These are phyloP conservation scores for Saccostrea glomerata DNA, from an alignment of 1,140 invertebrate species.

Conservation along the genomic window DNA sequence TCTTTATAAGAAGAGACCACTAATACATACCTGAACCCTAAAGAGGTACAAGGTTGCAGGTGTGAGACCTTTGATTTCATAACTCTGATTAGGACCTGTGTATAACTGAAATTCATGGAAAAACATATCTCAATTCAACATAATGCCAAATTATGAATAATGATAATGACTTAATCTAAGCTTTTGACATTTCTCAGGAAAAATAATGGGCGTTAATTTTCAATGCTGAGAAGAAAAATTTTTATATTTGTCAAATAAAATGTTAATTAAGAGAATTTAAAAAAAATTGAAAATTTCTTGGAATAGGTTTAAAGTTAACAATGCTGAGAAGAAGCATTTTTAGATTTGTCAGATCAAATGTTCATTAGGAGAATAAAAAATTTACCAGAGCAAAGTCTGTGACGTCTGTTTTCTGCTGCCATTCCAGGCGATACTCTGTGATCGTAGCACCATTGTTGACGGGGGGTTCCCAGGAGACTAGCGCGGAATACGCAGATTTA, in stretches of 20 bases:
- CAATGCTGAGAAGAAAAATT: neutral
- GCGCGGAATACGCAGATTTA: conserved; percentile 84
- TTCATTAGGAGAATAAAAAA: too few relatives aligned
- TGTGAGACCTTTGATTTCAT: conserved; percentile 87
- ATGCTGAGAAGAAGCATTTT: neutral
- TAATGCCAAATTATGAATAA: neutral
- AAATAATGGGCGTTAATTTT: neutral
- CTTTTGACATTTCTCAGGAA: conserved; percentile 18
- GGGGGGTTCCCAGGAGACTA: conserved; percentile 88
- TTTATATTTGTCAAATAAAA: neutral
- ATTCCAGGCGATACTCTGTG: conserved; percentile 88
- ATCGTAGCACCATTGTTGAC: conserved; percentile 88
- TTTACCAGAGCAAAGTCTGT: conserved; percentile 74
- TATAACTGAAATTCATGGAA: conserved; percentile 76
- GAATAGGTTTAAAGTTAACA: neutral
- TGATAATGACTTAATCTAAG: too few relatives aligned
- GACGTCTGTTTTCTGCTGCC: conserved; percentile 81
- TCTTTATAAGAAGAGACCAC: neutral
- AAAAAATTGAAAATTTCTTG: too few relatives aligned
- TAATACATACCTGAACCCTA: conserved; percentile 82
- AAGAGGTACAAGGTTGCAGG: conserved; percentile 90
- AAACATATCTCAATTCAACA: neutral
- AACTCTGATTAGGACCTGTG: conserved; percentile 80
- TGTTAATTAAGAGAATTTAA: too few relatives aligned
- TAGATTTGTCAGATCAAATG: neutral